Conservation (phyloP, 2,113 vertebrate genomes). For the Vidua chalybeata region DNA sequence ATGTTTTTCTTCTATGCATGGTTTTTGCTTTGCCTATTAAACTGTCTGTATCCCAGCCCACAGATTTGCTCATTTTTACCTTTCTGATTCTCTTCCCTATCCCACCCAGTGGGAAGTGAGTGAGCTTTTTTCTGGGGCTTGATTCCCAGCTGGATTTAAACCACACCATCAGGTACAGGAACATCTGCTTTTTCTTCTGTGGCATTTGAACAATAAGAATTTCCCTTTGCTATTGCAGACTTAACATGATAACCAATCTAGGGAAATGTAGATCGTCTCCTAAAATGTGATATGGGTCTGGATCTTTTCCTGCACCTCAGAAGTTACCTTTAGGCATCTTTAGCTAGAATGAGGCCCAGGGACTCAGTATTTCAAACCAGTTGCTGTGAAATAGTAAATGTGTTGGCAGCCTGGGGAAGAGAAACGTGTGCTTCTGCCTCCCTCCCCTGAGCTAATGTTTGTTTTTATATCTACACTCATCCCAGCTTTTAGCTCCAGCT, state of each 20-base stretch:
- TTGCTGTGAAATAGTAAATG: background rate
- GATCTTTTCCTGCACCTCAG: background rate
- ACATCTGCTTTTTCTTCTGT: background rate
- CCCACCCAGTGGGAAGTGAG: background rate
- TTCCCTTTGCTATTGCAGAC: background rate
- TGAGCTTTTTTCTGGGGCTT: background rate
- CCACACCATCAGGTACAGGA: background rate
- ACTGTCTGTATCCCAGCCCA: background rate
- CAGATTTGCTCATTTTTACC: background rate
- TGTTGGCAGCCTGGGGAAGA: background rate
- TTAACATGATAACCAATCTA: background rate
- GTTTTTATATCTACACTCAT: background rate
- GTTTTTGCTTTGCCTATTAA: background rate
- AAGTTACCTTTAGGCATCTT: background rate
- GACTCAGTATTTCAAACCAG: background rate
- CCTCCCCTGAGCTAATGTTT: background rate
- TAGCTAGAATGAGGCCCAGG: background rate
- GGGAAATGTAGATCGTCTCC: background rate
- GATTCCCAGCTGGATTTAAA: background rate
- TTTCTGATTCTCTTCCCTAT: background rate
- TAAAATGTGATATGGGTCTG: background rate
- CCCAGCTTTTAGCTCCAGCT: constrained; percentile 24
- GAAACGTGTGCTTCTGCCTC: background rate
- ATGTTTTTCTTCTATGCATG: background rate
- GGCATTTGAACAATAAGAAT: background rate